Conservation (phyloP, 2,888 invertebrate species). For the Lepidochrysops patricia region DNA sequence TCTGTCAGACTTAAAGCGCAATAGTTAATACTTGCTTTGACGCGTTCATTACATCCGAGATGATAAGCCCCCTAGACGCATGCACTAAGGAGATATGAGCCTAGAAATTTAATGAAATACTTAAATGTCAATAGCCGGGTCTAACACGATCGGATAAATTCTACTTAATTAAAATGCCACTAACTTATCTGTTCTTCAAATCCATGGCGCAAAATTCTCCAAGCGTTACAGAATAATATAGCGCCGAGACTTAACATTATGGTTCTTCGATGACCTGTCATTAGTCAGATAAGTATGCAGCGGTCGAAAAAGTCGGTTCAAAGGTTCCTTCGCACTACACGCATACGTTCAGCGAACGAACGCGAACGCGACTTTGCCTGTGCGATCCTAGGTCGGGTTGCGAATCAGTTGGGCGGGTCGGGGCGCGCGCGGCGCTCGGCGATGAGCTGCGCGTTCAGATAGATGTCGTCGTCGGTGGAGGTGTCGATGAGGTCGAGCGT, state of each 20-base stretch:
- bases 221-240: no score
- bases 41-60: background rate
- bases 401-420: slow-evolving; percentile 27
- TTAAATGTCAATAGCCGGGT: background rate
- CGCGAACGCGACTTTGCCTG: background rate
- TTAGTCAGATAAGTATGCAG: background rate
- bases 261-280: no score
- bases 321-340: background rate
- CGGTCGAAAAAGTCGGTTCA: no score
- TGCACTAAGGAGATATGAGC: background rate
- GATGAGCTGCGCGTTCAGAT: slow-evolving; percentile 78
- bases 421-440: slow-evolving; percentile 75
- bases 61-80: no score
- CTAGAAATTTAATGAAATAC: background rate
- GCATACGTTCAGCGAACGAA: no score
- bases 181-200: background rate
- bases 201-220: background rate
- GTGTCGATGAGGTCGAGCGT: slow-evolving; percentile 83
- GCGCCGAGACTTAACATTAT: no score
- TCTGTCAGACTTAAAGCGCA: background rate
- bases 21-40: background rate
- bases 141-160: background rate
- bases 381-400: background rate
- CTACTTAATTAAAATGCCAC: background rate
- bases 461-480: slow-evolving; percentile 77